Evolutionary conservation across 2,888 invertebrate genomes (phyloP).

Genomic region (Leptinotarsa peninsularis): DNA sequence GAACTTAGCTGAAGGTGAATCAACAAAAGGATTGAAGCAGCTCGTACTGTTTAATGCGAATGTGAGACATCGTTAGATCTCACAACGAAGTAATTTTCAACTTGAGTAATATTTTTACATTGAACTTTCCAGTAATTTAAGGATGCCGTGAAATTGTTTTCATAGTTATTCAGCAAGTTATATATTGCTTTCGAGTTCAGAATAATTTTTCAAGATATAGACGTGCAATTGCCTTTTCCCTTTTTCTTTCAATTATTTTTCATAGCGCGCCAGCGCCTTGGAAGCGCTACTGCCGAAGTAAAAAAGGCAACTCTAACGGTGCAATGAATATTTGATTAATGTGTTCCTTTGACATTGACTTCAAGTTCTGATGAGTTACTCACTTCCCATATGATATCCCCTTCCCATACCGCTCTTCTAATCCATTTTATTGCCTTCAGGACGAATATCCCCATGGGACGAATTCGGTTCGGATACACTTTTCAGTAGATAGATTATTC

Average conservation of each 20-base stretch:
- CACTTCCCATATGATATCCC: constrained; percentile 23
- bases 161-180: too few species aligned
- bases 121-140: too few species aligned
- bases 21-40: too few species aligned
- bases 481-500: constrained; percentile 11
- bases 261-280: not conserved
- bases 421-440: not conserved
- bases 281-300: not conserved
- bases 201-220: not conserved
- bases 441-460: not conserved
- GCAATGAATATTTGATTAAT: constrained; percentile 50
- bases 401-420: not conserved
- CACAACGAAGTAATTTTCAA: too few species aligned
- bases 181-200: not conserved
- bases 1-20: too few species aligned
- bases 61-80: too few species aligned
- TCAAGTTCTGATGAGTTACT: constrained; percentile 39
- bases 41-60: too few species aligned
- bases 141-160: too few species aligned
- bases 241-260: constrained; percentile 1
- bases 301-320: constrained; percentile 35
- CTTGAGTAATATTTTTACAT: too few species aligned
- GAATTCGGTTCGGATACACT: not conserved
- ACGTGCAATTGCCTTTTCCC: not conserved
- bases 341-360: constrained; percentile 44